Evolutionary conservation across 2,888 invertebrate species (phyloP), one percentile per base, ranked within the genome.

Genomic region (Drosophila sordidula): DNA sequence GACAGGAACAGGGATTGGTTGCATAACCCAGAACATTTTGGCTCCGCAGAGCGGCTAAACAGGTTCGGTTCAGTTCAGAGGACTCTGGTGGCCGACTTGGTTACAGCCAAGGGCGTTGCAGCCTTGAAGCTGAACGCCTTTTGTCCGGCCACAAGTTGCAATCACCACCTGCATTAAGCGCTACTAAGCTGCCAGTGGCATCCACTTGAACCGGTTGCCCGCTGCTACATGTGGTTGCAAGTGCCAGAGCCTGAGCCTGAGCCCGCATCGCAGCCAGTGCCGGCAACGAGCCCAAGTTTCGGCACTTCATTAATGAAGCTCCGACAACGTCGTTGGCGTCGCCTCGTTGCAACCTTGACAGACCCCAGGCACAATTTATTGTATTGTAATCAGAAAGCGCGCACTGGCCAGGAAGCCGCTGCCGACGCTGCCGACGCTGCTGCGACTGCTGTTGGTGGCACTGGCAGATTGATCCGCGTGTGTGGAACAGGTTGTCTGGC

Each of bases 301-400:
- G 83, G 86, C 89, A 85, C 83, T 85, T 85, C 88, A 85, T 85
- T 89, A 85, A 87, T 85, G 85, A 85, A 79, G 89, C 70, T 45
- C 61, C 38, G 61, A 70, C 62, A 67, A 38, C 49, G 39, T 47
- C 57, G 54, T 34, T 56, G 69, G 56, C 70, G 50, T 50, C 54
- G 51, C 52, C 46, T 46, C 54, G 45, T 29, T 49, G 54, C 79
- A 82, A 73, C 81, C 82, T 83, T 83, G 82, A 65, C 76, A 79
- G 84, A 79, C 76, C 64, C 75, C 62, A 62, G 61, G 36, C 55
- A 47, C 57, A 78, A 78, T 87, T 87, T 87, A 81, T 84, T 59
- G 67, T 55, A 78, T 68, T 74, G 78, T 74, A 59, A 78, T 59
- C 75, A 74, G 63, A 59, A 65, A 74, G 52, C 55, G 59, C 59